phyloP scores from a whole-genome alignment of 2,113 vertebrate genomes.

The Mastomys coucha region DNA sequence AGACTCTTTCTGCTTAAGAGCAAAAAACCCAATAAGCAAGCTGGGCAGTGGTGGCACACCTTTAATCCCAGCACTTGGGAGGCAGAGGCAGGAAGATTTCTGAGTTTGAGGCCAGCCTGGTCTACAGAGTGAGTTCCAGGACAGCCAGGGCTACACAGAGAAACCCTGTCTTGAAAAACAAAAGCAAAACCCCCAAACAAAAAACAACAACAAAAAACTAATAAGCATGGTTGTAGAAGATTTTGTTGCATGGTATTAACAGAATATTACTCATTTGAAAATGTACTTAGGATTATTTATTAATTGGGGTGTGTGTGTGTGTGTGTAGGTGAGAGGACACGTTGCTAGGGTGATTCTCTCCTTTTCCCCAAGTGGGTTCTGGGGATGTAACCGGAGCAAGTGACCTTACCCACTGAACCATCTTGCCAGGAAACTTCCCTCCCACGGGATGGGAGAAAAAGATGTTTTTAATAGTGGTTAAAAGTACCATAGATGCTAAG shows the following conservation, averaged over 20 bases:
- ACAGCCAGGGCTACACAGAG: no score
- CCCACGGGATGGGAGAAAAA: accelerated
- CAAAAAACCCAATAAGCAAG: not conserved
- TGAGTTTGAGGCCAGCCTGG: no score
- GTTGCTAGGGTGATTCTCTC: not conserved
- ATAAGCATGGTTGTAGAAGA: conserved; percentile 11
- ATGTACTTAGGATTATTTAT: not conserved
- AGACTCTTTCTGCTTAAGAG: conserved; percentile 34
- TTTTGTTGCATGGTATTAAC: not conserved
- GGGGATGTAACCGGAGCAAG: not conserved
- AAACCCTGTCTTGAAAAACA: no score
- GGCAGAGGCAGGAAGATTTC: no score
- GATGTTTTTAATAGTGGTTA: conserved; percentile 8
- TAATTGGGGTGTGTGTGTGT: not conserved
- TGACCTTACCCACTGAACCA: not conserved
- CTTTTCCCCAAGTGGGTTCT: not conserved
- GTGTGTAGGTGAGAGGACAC: not conserved
- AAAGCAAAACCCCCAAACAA: no score
- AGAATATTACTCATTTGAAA: conserved; percentile 21
- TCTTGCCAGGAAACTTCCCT: no score
- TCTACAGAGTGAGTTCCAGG: no score
- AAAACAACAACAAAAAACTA: not conserved
- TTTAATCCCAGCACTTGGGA: no score
- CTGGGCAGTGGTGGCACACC: no score
- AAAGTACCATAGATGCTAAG: not conserved